phyloP scores from a whole-genome alignment of 2,797 vertebrate species.

The Halcyon chelicuti region DNA sequence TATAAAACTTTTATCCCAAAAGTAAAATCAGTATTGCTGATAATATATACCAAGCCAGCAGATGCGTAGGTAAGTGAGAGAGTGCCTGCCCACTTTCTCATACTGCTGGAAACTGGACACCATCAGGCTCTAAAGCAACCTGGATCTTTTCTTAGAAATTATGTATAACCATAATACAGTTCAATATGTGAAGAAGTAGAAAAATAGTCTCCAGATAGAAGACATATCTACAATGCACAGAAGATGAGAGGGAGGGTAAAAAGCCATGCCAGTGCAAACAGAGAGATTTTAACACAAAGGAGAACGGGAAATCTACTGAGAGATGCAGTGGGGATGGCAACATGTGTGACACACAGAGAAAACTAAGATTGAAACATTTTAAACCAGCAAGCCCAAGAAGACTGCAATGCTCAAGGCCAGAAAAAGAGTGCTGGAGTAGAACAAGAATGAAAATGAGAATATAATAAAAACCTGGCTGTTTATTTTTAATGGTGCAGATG shows the following conservation, averaged over 20 bases:
- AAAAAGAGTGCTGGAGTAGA: neutral
- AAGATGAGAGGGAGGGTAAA: neutral
- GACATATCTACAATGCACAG: neutral
- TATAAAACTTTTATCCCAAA: neutral
- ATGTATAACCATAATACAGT: neutral
- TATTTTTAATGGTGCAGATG: neutral
- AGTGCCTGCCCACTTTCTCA: neutral
- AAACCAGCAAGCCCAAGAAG: neutral
- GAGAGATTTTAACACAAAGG: neutral
- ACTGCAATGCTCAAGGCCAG: neutral
- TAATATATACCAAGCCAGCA: neutral
- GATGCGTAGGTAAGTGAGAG: neutral
- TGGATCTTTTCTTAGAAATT: neutral
- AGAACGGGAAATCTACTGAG: neutral
- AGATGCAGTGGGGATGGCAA: neutral
- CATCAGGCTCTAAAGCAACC: neutral
- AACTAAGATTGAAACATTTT: neutral
- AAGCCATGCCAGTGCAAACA: neutral
- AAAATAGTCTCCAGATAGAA: neutral
- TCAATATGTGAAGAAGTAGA: neutral
- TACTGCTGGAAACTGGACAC: neutral
- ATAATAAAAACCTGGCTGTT: neutral
- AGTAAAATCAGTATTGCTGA: neutral
- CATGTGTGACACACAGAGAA: neutral
- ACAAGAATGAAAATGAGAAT: neutral